Conservation (phyloP, 1,140 invertebrate species). For the Hypsibius dujardini region DNA sequence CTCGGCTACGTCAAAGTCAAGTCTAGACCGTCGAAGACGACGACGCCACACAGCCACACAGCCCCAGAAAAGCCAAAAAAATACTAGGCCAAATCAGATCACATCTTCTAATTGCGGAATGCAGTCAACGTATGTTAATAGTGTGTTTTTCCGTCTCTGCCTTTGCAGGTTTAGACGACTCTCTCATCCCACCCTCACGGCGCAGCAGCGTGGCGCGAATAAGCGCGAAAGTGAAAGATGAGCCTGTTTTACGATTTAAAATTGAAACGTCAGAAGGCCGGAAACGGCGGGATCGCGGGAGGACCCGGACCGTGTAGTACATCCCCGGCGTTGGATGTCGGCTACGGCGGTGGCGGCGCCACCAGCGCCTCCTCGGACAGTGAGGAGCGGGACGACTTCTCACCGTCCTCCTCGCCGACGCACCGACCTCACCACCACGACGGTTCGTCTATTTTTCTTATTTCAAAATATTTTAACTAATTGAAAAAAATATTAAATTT, state of each 20-base stretch:
- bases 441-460: neutral
- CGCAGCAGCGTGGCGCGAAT: neutral
- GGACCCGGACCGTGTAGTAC: neutral
- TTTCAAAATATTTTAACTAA: too few relatives aligned
- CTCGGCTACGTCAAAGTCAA: too few relatives aligned
- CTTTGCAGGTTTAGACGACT: too few relatives aligned
- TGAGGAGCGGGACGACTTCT: neutral
- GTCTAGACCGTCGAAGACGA: too few relatives aligned
- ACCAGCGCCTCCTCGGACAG: neutral
- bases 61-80: too few relatives aligned
- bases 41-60: too few relatives aligned
- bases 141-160: too few relatives aligned
- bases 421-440: neutral
- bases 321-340: neutral
- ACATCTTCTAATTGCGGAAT: too few relatives aligned
- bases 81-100: too few relatives aligned
- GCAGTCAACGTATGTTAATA: too few relatives aligned
- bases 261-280: constrained; percentile 87
- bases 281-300: neutral
- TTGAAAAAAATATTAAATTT: too few relatives aligned
- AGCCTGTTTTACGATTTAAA: constrained; percentile 95
- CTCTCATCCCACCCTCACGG: too few relatives aligned
- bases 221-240: constrained; percentile 49
- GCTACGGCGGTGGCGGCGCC: neutral
- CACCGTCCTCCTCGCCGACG: neutral